Evolutionary conservation across 2,888 invertebrate genomes (phyloP).

Genomic region (Hypena proboscidalis): DNA sequence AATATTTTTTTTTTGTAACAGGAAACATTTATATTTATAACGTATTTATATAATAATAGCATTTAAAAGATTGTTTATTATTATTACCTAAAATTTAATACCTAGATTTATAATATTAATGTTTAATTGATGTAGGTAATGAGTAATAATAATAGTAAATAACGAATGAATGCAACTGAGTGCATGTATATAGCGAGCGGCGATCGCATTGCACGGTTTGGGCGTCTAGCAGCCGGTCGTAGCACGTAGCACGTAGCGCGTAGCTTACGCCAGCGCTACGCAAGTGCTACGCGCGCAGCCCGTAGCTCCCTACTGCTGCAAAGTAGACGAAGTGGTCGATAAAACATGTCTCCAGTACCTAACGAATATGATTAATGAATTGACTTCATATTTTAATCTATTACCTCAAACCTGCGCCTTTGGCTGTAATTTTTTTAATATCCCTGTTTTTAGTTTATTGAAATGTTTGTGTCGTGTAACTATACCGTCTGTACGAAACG

Average conservation of each 20-base stretch:
- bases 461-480: slow-evolving; percentile 75
- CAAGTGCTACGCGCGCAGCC: slow-evolving; percentile 37
- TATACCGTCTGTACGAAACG: slow-evolving; percentile 70
- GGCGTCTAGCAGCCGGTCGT: slow-evolving; percentile 46
- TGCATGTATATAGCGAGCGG: slow-evolving; percentile 74
- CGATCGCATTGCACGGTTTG: slow-evolving; percentile 51
- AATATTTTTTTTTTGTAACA: slow-evolving; percentile 85
- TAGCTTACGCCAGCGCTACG: slow-evolving; percentile 46
- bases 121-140: slow-evolving; percentile 85
- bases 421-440: slow-evolving; percentile 78
- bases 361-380: slow-evolving; percentile 84
- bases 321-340: slow-evolving; percentile 74
- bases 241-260: slow-evolving; percentile 38
- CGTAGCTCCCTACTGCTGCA: slow-evolving; percentile 56
- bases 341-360: slow-evolving; percentile 75
- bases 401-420: slow-evolving; percentile 83
- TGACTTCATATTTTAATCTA: slow-evolving; percentile 84
- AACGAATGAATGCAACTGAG: slow-evolving; percentile 80
- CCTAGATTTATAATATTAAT: slow-evolving; percentile 84
- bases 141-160: slow-evolving; percentile 81
- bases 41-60: slow-evolving; percentile 86
- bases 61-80: slow-evolving; percentile 86
- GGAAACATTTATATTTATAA: slow-evolving; percentile 86
- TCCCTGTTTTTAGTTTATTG: slow-evolving; percentile 83
- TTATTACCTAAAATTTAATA: slow-evolving; percentile 86